phyloP scores from a whole-genome alignment of 1,140 invertebrate genomes.

The Ooceraea biroi region DNA sequence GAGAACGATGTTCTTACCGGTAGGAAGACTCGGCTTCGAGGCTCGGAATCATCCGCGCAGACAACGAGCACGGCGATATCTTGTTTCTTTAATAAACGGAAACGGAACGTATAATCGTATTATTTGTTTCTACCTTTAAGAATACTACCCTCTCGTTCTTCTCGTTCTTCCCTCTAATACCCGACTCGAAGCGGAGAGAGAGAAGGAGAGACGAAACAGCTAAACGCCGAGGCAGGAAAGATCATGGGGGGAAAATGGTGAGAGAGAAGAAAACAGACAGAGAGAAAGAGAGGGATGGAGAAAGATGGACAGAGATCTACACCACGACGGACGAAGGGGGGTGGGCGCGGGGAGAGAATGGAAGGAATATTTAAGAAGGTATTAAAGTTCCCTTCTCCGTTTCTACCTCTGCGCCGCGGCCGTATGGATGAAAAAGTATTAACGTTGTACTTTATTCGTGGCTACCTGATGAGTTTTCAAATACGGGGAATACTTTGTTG shows the following conservation, averaged over 20 bases:
- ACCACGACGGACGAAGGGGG: neutral
- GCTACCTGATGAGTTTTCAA: slow-evolving; percentile 80
- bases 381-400: slow-evolving; percentile 80
- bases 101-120: slow-evolving; percentile 86
- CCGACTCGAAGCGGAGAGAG: slow-evolving; percentile 48
- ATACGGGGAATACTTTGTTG: slow-evolving; percentile 76
- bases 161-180: slow-evolving; percentile 74
- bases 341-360: slow-evolving; percentile 70
- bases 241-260: neutral
- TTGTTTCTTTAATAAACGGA: slow-evolving; percentile 87
- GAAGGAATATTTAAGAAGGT: slow-evolving; percentile 86
- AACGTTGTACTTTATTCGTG: slow-evolving; percentile 81
- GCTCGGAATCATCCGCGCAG: slow-evolving; percentile 71
- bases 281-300: neutral
- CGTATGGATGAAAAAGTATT: slow-evolving; percentile 79
- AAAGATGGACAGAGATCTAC: slow-evolving; percentile 57
- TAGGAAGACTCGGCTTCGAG: slow-evolving; percentile 68
- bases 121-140: slow-evolving; percentile 85
- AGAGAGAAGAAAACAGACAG: neutral
- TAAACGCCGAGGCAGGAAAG: slow-evolving; percentile 25
- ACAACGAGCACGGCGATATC: slow-evolving; percentile 82
- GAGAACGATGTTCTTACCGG: slow-evolving; percentile 54
- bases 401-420: slow-evolving; percentile 46
- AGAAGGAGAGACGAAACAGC: slow-evolving; percentile 23
- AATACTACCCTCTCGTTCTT: slow-evolving; percentile 71